A percentile compares a stretch with the other conserved stretches of the same genome.
These are phyloP conservation scores for Megamerina dolium DNA, from an alignment of 2,888 invertebrate genomes.

Conservation along the genomic window DNA sequence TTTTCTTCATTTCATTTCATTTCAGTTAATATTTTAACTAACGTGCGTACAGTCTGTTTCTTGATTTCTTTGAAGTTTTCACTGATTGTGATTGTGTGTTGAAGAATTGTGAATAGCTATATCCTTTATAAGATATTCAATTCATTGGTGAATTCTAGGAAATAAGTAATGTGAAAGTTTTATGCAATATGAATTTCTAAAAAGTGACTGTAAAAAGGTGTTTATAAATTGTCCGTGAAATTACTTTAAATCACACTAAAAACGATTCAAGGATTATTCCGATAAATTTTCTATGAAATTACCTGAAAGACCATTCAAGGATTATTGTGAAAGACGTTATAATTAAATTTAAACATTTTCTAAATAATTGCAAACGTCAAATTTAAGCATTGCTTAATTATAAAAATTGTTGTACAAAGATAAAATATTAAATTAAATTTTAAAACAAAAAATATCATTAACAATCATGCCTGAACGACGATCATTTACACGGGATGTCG, in stretches of 20 bases:
- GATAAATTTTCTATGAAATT: too few species aligned
- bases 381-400: too few species aligned
- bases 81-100: neutral
- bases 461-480: conserved; percentile 35
- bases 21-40: conserved; percentile 22
- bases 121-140: neutral
- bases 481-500: conserved; percentile 31
- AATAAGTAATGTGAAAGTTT: too few species aligned
- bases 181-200: neutral
- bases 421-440: neutral
- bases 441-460: neutral
- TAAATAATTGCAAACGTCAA: too few species aligned
- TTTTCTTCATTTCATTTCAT: conserved; percentile 9
- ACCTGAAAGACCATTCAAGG: too few species aligned
- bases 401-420: neutral
- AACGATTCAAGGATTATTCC: too few species aligned
- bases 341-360: too few species aligned
- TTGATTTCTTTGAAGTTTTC: neutral
- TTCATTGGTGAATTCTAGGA: too few species aligned
- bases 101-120: neutral
- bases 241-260: too few species aligned
- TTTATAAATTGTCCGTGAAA: neutral
- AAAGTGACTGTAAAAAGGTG: neutral
- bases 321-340: too few species aligned
- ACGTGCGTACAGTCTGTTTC: conserved; percentile 18